phyloP scores from a whole-genome alignment of 1,140 invertebrate genomes.

The Adelges cooleyi region DNA sequence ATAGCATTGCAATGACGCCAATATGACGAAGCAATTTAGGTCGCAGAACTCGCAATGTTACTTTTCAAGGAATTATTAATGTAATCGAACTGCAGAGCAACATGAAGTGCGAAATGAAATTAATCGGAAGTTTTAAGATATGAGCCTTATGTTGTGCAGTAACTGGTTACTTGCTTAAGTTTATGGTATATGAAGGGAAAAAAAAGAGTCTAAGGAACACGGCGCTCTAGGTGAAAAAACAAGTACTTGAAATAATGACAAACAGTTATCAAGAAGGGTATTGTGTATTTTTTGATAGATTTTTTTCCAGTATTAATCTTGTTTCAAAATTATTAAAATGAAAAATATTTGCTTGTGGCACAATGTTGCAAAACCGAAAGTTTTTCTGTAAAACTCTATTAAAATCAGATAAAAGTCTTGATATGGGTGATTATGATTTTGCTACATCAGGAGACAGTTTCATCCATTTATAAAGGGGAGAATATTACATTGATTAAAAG shows the following conservation, averaged over 20 bases:
- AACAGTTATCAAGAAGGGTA: background rate
- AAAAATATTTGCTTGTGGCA: slow-evolving; percentile 31
- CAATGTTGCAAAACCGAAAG: slow-evolving; percentile 30
- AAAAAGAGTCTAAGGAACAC: background rate
- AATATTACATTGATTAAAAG: slow-evolving; percentile 28
- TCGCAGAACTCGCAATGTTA: too few relatives aligned
- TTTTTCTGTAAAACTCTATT: background rate
- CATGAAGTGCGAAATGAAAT: too few relatives aligned
- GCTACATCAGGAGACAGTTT: background rate
- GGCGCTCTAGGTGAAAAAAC: background rate
- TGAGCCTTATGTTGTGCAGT: slow-evolving; percentile 32
- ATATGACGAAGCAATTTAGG: too few relatives aligned
- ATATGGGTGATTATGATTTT: background rate
- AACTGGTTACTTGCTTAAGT: slow-evolving; percentile 34
- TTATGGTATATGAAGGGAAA: slow-evolving; percentile 35
- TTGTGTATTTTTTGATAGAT: background rate
- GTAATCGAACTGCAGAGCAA: too few relatives aligned
- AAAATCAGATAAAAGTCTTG: background rate
- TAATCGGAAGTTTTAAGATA: slow-evolving; percentile 35
- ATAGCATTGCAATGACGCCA: too few relatives aligned
- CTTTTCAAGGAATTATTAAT: too few relatives aligned
- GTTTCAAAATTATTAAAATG: background rate
- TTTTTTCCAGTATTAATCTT: background rate
- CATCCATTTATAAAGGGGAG: slow-evolving; percentile 23
- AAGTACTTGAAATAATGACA: background rate